A percentile compares a stretch with the other conserved stretches of the same genome.
phyloP scores from a whole-genome alignment of 2,113 vertebrate genomes.

The Tenebrosternarchus preto region DNA sequence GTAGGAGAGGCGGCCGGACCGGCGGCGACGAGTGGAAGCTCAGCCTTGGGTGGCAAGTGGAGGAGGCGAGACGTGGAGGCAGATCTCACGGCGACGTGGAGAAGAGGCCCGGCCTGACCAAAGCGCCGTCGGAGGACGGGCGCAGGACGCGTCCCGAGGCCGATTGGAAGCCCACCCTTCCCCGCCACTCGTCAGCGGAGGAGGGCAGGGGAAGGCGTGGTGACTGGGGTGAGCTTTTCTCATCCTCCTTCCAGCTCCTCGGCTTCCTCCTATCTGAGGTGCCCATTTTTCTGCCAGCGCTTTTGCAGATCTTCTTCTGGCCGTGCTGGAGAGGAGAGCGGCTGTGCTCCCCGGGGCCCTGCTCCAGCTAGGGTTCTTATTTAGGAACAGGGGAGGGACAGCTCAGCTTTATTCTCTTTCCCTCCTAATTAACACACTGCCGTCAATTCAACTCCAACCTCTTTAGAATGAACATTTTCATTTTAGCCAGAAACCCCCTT shows the following conservation, averaged over 20 bases:
- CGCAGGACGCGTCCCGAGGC: constrained; percentile 72
- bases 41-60: constrained; percentile 57
- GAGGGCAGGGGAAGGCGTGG: constrained; percentile 78
- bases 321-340: constrained; percentile 68
- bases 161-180: constrained; percentile 76
- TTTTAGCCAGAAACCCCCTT: constrained; percentile 53
- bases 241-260: constrained; percentile 3
- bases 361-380: constrained; percentile 76
- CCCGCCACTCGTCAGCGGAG: constrained; percentile 78
- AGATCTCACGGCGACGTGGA: constrained; percentile 66
- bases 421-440: constrained; percentile 69
- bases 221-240: constrained; percentile 54
- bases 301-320: constrained; percentile 46
- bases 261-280: not conserved
- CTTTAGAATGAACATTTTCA: constrained; percentile 58
- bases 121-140: constrained; percentile 76
- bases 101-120: constrained; percentile 72
- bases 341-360: constrained; percentile 68
- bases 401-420: constrained; percentile 63
- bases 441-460: constrained; percentile 61
- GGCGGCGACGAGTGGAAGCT: constrained; percentile 61
- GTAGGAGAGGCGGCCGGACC: constrained; percentile 63
- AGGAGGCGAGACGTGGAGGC: constrained; percentile 68
- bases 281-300: not conserved
- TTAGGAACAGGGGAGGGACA: constrained; percentile 72